phyloP scores from a whole-genome alignment of 2,888 invertebrate genomes.

The Orthosia incerta region DNA sequence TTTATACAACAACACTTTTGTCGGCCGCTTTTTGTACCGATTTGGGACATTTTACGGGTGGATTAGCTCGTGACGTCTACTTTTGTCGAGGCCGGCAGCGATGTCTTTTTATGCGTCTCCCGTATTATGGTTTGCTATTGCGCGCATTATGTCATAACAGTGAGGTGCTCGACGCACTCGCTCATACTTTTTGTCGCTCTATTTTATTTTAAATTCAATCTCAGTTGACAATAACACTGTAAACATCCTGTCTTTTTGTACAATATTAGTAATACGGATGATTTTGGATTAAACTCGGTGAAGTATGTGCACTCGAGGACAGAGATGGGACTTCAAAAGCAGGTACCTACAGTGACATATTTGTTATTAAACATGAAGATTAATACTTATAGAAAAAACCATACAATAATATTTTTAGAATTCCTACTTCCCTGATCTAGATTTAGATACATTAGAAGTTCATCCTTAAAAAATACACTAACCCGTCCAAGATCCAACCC shows the following conservation, averaged over 20 bases:
- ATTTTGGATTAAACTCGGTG: constrained; percentile 39
- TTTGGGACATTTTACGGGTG: constrained; percentile 91
- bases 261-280: constrained; percentile 74
- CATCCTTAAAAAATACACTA: constrained; percentile 62
- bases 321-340: constrained; percentile 17
- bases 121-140: constrained; percentile 88
- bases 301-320: constrained; percentile 49
- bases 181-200: constrained; percentile 79
- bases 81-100: constrained; percentile 83
- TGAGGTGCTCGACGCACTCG: constrained; percentile 83
- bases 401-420: not conserved
- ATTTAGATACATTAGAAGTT: constrained; percentile 12
- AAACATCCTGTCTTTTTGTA: constrained; percentile 88
- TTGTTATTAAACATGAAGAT: not conserved
- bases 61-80: constrained; percentile 86
- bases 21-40: constrained; percentile 87
- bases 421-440: constrained; percentile 7
- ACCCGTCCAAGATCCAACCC: constrained; percentile 70
- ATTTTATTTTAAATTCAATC: constrained; percentile 88
- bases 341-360: constrained; percentile 26
- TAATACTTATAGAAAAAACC: not conserved
- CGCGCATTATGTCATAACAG: constrained; percentile 91
- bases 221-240: constrained; percentile 87
- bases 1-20: constrained; percentile 91
- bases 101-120: constrained; percentile 86